Evolutionary conservation across 1,140 invertebrate species (phyloP).

Genomic region (Procambarus clarkii): DNA sequence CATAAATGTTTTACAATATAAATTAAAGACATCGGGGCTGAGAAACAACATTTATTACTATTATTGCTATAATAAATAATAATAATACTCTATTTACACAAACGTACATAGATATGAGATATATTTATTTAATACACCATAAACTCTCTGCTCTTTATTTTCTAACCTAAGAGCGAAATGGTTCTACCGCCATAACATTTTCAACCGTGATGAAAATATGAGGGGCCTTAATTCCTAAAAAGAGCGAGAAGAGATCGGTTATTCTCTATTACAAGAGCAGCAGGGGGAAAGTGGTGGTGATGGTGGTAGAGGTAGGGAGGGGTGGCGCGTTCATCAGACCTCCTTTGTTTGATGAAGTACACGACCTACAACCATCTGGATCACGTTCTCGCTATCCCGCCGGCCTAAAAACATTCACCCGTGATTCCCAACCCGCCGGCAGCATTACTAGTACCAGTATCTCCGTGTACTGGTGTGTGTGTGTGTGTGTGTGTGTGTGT

Average conservation of each 20-base stretch:
- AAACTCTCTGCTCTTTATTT: neutral
- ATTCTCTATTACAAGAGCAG: neutral
- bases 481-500: neutral
- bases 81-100: neutral
- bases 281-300: neutral
- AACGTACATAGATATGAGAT: too few species aligned
- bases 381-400: neutral
- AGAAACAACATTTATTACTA: neutral
- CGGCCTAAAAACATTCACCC: conserved; percentile 2
- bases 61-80: neutral
- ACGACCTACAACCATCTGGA: neutral
- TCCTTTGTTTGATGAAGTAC: conserved; percentile 13
- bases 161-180: neutral
- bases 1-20: neutral
- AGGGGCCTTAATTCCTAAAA: neutral
- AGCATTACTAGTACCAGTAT: too few species aligned
- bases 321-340: neutral
- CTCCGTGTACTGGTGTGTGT: neutral
- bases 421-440: neutral
- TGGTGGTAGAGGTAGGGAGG: neutral
- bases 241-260: neutral
- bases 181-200: neutral
- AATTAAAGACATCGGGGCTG: neutral
- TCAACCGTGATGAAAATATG: neutral
- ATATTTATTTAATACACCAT: neutral